phyloP scores from a whole-genome alignment of 2,113 vertebrate genomes.

The Nycticryphes semicollaris region DNA sequence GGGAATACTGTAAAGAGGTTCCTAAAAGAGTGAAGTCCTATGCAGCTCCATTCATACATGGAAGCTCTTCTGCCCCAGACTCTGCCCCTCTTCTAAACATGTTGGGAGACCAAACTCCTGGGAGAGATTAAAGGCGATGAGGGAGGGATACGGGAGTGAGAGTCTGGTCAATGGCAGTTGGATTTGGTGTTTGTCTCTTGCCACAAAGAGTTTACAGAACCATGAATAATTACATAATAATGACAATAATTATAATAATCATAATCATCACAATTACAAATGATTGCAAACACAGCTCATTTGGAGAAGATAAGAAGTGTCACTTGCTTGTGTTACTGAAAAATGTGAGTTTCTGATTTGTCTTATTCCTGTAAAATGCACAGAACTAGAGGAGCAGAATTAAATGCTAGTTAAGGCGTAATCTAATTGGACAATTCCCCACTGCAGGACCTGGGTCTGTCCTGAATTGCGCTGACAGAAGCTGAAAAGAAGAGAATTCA shows the following conservation, averaged over 20 bases:
- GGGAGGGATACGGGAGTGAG: not conserved
- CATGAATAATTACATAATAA: not conserved
- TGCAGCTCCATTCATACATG: not conserved
- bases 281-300: not conserved
- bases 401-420: not conserved
- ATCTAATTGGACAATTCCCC: not conserved
- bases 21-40: not conserved
- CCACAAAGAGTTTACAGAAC: not conserved
- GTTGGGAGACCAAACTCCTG: not conserved
- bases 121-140: not conserved
- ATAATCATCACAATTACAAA: not conserved
- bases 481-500: not conserved
- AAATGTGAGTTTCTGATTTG: not conserved
- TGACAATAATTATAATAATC: not conserved
- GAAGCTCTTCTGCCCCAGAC: not conserved
- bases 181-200: not conserved
- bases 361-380: not conserved
- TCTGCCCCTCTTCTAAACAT: not conserved
- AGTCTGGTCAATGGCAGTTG: accelerated
- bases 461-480: not conserved
- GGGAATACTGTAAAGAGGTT: not conserved
- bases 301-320: not conserved
- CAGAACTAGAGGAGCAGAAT: not conserved
- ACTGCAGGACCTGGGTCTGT: not conserved
- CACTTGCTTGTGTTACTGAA: not conserved